These are phyloP conservation scores for Tympanoctomys barrerae DNA, from an alignment of 2,797 vertebrate genomes.

Conservation along the genomic window DNA sequence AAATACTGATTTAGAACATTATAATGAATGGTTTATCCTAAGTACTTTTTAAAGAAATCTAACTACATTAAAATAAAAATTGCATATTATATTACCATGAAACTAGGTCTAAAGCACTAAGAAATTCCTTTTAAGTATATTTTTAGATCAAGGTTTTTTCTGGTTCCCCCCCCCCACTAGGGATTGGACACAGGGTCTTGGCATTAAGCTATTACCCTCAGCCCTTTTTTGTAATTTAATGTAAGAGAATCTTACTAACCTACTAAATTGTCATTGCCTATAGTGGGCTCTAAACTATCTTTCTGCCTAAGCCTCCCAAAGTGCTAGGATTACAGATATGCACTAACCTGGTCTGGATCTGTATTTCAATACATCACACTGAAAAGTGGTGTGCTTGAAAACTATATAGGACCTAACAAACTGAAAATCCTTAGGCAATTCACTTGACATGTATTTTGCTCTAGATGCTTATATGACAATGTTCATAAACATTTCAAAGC, in stretches of 20 bases:
- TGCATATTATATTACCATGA: not conserved
- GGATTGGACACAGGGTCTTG: not conserved
- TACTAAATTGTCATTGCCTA: not conserved
- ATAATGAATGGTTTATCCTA: not conserved
- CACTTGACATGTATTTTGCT: slow-evolving; percentile 4
- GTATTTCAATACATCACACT: not conserved
- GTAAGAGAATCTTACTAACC: not conserved
- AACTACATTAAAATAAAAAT: slow-evolving; percentile 16
- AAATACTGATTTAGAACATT: slow-evolving; percentile 24
- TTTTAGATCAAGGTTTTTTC: not conserved
- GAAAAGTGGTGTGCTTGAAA: not conserved
- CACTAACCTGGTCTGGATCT: not conserved
- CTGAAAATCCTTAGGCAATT: not conserved
- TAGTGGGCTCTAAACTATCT: not conserved
- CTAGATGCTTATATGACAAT: slow-evolving; percentile 14
- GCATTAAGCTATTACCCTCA: not conserved
- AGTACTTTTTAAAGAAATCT: slow-evolving; percentile 32
- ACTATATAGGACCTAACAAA: slow-evolving; percentile 5
- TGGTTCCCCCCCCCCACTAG: not conserved
- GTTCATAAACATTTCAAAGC: slow-evolving; percentile 21
- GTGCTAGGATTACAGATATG: not conserved
- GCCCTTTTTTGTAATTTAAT: not conserved
- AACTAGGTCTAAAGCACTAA: not conserved
- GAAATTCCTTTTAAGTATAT: slow-evolving; percentile 11
- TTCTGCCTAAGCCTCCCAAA: not conserved